Evolutionary conservation across 2,888 invertebrate genomes (phyloP).

Genomic region (Acholoe squamosa): DNA sequence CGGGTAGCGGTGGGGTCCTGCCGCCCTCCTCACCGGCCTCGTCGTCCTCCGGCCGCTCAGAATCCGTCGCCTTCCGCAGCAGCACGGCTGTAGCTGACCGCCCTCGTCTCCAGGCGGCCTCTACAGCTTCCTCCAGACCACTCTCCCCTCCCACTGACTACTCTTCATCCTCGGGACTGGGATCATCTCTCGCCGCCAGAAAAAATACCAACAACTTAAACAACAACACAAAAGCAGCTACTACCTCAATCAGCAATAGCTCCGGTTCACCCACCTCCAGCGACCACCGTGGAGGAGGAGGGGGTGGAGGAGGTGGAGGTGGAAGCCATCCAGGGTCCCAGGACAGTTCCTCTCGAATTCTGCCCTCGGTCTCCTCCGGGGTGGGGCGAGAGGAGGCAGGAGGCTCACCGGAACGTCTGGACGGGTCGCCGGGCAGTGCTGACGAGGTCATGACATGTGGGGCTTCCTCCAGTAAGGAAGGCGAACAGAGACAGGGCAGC

Average conservation of each 20-base stretch:
- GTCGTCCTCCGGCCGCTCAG: not conserved
- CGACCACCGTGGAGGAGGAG: not conserved
- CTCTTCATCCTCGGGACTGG: not conserved
- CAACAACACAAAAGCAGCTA: not conserved
- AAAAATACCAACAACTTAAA: constrained; percentile 17
- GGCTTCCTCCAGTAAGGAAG: not conserved
- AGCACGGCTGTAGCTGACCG: not conserved
- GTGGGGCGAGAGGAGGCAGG: not conserved
- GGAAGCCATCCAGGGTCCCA: constrained; percentile 25
- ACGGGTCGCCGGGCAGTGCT: constrained; percentile 47
- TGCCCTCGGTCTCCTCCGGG: not conserved
- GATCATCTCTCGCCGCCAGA: not conserved
- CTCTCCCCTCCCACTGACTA: constrained; percentile 48
- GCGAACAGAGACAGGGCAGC: not conserved
- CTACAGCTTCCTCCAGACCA: constrained; percentile 16
- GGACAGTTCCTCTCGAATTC: not conserved
- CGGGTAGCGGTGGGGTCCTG: not conserved
- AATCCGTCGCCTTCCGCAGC: not conserved
- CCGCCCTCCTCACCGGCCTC: not conserved
- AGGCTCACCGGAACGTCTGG: constrained; percentile 36
- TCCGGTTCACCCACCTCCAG: not conserved
- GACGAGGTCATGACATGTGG: constrained; percentile 12
- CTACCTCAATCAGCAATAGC: not conserved
- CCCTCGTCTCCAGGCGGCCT: not conserved
- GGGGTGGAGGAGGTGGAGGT: not conserved